phyloP scores from a whole-genome alignment of 2,113 vertebrate species.

The Spilogale gracilis region DNA sequence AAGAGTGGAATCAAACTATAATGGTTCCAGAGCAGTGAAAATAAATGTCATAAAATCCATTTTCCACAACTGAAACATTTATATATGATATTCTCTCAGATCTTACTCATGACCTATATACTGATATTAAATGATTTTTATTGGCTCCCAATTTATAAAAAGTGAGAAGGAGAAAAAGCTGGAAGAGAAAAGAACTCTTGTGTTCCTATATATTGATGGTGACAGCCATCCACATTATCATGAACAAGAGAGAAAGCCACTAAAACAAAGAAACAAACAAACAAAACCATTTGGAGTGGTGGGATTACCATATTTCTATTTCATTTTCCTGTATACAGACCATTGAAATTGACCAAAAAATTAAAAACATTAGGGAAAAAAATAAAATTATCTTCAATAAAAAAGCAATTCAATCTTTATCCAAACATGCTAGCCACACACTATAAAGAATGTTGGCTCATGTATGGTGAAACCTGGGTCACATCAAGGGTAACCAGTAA shows the following conservation, averaged over 20 bases:
- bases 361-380: neutral
- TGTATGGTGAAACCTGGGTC: neutral
- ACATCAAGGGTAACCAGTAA: too few relatives aligned
- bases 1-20: neutral
- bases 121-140: neutral
- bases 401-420: neutral
- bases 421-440: neutral
- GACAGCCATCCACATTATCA: neutral
- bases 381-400: neutral
- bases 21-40: neutral
- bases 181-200: neutral
- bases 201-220: rapidly evolving
- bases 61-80: neutral
- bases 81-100: neutral
- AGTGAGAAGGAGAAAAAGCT: neutral
- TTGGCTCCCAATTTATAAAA: neutral
- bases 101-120: neutral
- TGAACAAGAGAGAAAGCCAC: neutral
- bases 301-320: neutral
- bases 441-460: neutral
- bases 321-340: neutral
- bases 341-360: neutral
- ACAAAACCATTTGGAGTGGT: too few relatives aligned
- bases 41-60: neutral
- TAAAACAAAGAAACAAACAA: neutral